Evolutionary conservation across 2,888 invertebrate genomes (phyloP), one percentile per base, ranked within the genome.

Genomic region (Galeopsomyia nigrocyanea): DNA sequence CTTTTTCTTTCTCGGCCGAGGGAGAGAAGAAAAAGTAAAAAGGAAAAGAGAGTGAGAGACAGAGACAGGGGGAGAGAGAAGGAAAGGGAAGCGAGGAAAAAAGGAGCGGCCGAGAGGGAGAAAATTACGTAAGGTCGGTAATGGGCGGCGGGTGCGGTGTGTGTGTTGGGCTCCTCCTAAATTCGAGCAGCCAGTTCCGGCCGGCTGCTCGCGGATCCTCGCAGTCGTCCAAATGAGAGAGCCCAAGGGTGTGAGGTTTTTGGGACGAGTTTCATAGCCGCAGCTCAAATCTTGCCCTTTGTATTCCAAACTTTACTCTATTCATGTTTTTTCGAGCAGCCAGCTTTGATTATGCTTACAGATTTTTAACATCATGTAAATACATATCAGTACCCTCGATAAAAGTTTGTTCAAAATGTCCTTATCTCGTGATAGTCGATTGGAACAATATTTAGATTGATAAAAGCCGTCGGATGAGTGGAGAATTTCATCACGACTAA

Each of bases 111-210:
- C 39, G 39, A 39, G 26, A 61, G 60, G 31, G 31, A 64, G 64
- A 66, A 55, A 67, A 62, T 73, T 68, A 60, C 60, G 56, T 73
- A 73, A 73, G 57, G 46, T 47, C 22, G 64, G 77, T 81, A 82
- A 81, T 81, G 81, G 80, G 78, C 78, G 80, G 76, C 78, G 77
- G 39, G 39, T 39, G 39, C 39, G 39, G 39, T 39, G 26, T 26
- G 39, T 39, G 26, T 26, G 77, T 77, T 26, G 47, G 60, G 22
- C 79, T 78, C 79, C 79, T 79, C 77, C 78, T 79, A 81, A 82
- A 82, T 81, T 82, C 77, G 76, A 78, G 79, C 77, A 78, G 76
- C 77, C 74, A 80, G 79, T 80, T 80, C 78, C 78, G 74, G 76
- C 68, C 72, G 75, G 75, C 73, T 77, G 79, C 69, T 64, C 67